Percentiles rank a stretch among this genome's conserved stretches.
Evolutionary conservation across 1,140 invertebrate genomes (phyloP).

Genomic region (Procambarus virginalis): DNA sequence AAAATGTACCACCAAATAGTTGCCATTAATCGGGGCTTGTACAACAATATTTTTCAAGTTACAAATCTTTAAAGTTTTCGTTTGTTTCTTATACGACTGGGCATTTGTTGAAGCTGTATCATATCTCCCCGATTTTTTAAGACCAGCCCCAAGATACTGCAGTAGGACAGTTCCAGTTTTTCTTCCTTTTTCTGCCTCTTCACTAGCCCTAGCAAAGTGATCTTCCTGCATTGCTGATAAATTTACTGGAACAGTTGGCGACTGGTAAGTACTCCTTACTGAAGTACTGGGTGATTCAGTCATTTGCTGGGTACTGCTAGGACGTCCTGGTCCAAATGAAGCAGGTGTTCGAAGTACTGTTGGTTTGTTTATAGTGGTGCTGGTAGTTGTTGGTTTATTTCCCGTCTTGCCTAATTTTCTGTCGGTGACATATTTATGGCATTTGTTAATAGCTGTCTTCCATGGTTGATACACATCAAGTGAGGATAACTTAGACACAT

Average conservation of each 20-base stretch:
- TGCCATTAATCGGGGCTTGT: background rate
- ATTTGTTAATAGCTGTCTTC: slow-evolving; percentile 15
- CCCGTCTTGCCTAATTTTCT: background rate
- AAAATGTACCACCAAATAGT: slow-evolving; percentile 20
- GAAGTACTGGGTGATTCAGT: background rate
- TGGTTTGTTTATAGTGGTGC: too few relatives aligned
- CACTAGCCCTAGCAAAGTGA: background rate
- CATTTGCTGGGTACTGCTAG: too few relatives aligned
- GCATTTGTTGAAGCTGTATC: background rate
- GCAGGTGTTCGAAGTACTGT: too few relatives aligned
- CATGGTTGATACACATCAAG: background rate
- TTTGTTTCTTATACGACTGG: background rate
- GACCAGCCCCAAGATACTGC: background rate
- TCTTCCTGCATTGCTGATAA: background rate
- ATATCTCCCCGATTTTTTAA: background rate
- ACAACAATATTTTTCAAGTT: slow-evolving; percentile 4
- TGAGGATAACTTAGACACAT: background rate
- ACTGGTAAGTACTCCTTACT: background rate
- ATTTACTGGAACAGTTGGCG: background rate
- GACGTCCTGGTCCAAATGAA: too few relatives aligned
- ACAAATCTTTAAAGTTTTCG: background rate
- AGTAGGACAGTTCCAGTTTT: background rate
- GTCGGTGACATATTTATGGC: slow-evolving; percentile 28
- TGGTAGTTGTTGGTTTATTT: too few relatives aligned
- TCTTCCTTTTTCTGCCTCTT: background rate